Evolutionary conservation across 2,113 vertebrate species (phyloP).

Genomic region (Calonectris borealis): DNA sequence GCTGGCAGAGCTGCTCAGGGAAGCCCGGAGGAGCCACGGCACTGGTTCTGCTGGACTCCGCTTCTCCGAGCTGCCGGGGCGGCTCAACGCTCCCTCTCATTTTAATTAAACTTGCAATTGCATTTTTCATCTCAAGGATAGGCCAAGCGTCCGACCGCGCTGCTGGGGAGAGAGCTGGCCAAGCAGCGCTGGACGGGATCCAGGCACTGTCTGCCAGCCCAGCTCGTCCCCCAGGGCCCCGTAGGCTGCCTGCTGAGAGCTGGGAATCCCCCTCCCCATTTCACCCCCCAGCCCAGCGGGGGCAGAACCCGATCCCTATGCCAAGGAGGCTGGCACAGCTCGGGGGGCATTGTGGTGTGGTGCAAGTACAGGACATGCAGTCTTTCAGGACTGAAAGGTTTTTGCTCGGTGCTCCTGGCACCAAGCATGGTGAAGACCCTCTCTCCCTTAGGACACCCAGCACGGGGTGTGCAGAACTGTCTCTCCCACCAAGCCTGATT

Average conservation of each 20-base stretch:
- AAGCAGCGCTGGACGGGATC: neutral
- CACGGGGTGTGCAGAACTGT: accelerated
- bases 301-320: neutral
- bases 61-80: accelerated
- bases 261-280: neutral
- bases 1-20: neutral
- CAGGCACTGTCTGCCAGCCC: neutral
- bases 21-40: neutral
- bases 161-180: neutral
- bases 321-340: neutral
- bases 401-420: neutral
- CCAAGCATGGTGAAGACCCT: neutral
- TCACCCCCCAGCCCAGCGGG: neutral
- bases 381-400: neutral
- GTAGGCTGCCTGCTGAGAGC: neutral
- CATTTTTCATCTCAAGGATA: slow-evolving; percentile 47
- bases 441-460: neutral
- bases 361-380: neutral
- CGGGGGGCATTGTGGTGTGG: accelerated
- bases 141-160: accelerated
- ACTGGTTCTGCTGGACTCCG: neutral
- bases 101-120: slow-evolving; percentile 39
- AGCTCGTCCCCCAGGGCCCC: accelerated
- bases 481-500: neutral
- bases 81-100: neutral